These are phyloP conservation scores for Xenops minutus DNA, from an alignment of 2,797 vertebrate species.

Conservation along the genomic window DNA sequence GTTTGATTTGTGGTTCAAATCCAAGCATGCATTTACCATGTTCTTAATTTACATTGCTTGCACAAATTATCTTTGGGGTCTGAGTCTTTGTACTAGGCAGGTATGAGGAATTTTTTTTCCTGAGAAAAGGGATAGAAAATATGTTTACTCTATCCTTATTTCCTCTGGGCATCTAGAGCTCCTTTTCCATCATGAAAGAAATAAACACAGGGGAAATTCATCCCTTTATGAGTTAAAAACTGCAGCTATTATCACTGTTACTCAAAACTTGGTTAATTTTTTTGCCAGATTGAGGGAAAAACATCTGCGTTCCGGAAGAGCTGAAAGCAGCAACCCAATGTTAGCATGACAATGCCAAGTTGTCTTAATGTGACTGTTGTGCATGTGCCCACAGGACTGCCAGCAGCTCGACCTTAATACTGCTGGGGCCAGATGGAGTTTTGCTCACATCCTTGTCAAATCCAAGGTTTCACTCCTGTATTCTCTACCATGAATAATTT, in stretches of 20 bases:
- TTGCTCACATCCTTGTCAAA: background rate
- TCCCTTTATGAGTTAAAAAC: background rate
- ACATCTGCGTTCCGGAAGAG: background rate
- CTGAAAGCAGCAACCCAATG: background rate
- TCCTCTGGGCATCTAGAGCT: background rate
- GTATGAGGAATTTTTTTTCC: background rate
- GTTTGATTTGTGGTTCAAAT: background rate
- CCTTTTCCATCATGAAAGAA: background rate
- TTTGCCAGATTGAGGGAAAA: background rate
- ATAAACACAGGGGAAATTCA: background rate
- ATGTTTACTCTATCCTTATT: background rate
- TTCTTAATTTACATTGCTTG: background rate
- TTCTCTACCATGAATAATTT: background rate
- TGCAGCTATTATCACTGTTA: background rate
- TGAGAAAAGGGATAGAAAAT: background rate
- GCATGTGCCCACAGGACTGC: background rate
- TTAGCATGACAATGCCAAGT: background rate
- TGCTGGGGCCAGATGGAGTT: background rate
- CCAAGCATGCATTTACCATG: background rate
- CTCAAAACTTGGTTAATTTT: background rate
- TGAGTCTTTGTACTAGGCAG: background rate
- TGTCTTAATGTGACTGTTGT: background rate
- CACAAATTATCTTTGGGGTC: background rate
- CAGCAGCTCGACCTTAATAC: fast-evolving
- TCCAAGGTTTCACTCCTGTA: background rate